These are phyloP conservation scores for Teleogryllus occipitalis DNA, from an alignment of 1,140 invertebrate species.

Conservation along the genomic window DNA sequence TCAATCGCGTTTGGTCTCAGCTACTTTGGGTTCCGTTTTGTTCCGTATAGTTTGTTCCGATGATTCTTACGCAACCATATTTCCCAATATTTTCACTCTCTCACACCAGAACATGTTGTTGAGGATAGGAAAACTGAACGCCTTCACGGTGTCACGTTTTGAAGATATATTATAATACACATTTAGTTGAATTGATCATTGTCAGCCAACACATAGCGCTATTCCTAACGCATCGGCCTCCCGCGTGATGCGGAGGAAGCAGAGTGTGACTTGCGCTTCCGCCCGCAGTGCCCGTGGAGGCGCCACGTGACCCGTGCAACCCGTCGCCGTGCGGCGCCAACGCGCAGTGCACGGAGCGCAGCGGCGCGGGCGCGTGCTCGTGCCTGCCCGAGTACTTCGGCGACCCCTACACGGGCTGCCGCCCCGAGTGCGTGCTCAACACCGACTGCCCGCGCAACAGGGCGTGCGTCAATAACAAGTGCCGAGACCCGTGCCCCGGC, in stretches of 20 bases:
- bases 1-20: too few species aligned
- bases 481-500: constrained; percentile 59
- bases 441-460: constrained; percentile 60
- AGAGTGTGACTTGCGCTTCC: neutral
- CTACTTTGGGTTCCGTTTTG: too few species aligned
- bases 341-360: constrained; percentile 59
- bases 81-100: too few species aligned
- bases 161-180: too few species aligned
- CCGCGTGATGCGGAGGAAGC: neutral
- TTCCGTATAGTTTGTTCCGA: too few species aligned
- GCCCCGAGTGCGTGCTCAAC: constrained; percentile 58
- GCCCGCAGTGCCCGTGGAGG: constrained; percentile 28
- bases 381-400: constrained; percentile 73
- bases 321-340: constrained; percentile 72
- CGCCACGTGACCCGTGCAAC: constrained; percentile 51
- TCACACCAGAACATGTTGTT: too few species aligned
- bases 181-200: too few species aligned
- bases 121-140: too few species aligned
- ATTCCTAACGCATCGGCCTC: too few species aligned
- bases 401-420: constrained; percentile 60
- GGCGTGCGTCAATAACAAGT: constrained; percentile 62
- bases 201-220: too few species aligned
- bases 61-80: too few species aligned
- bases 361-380: constrained; percentile 57
- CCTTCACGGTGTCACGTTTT: too few species aligned